phyloP scores from a whole-genome alignment of 2,797 vertebrate genomes.

The Australoheros facetus region DNA sequence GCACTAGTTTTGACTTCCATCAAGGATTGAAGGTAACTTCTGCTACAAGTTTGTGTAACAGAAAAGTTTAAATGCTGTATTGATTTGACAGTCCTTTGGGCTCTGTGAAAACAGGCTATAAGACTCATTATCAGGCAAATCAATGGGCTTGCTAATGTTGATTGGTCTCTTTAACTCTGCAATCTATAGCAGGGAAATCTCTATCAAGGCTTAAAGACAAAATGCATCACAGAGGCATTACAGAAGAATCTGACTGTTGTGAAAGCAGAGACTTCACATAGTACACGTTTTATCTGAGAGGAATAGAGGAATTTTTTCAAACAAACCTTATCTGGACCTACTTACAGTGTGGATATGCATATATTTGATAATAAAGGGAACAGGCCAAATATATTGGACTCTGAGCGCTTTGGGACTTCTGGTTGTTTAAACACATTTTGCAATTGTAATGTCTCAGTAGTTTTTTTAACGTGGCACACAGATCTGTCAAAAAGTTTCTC shows the following conservation, averaged over 20 bases:
- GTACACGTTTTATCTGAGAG: not conserved
- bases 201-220: conserved; percentile 24
- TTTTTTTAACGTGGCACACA: not conserved
- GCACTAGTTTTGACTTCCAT: conserved; percentile 3
- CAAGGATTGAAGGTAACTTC: not conserved
- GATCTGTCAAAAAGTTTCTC: conserved; percentile 13
- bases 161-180: conserved; percentile 63
- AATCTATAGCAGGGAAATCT: conserved; percentile 59
- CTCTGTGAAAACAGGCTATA: conserved; percentile 43
- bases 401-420: not conserved
- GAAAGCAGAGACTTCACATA: not conserved
- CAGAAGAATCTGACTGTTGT: conserved; percentile 14
- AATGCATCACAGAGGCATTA: not conserved
- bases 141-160: conserved; percentile 55
- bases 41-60: conserved; percentile 22
- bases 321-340: not conserved
- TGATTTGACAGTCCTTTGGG: conserved; percentile 47
- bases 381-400: not conserved
- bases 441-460: not conserved
- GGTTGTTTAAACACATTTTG: not conserved
- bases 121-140: conserved; percentile 68
- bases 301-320: not conserved
- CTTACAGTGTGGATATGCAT: not conserved
- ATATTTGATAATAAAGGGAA: not conserved
- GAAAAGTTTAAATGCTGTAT: conserved; percentile 57